Evolutionary conservation across 1,140 invertebrate genomes (phyloP).

Genomic region (Palaemon carinicauda): DNA sequence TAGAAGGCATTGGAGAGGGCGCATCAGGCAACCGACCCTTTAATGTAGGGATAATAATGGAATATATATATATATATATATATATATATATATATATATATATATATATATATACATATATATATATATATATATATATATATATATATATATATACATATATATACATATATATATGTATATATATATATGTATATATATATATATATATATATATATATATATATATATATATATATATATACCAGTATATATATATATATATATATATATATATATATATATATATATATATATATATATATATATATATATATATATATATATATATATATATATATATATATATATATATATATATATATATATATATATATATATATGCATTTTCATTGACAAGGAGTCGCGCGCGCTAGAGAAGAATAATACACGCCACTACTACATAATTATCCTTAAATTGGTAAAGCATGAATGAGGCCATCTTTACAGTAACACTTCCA

Average conservation of each 20-base stretch:
- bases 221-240: not conserved
- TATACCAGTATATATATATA: not conserved
- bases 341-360: not conserved
- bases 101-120: not conserved
- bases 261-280: not conserved
- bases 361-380: not conserved
- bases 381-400: no score
- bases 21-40: no score
- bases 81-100: not conserved
- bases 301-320: not conserved
- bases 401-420: no score
- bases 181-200: conserved; percentile 21
- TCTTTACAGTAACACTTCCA: no score
- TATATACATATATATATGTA: not conserved
- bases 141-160: conserved; percentile 12
- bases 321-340: not conserved
- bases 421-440: no score
- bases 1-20: no score
- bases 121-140: conserved; percentile 18
- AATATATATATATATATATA: not conserved
- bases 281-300: conserved; percentile 7
- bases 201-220: conserved; percentile 13
- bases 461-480: no score
- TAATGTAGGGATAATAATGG: no score
- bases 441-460: no score